Evolutionary conservation across 2,797 vertebrate genomes (phyloP).

Genomic region (Emys orbicularis): DNA sequence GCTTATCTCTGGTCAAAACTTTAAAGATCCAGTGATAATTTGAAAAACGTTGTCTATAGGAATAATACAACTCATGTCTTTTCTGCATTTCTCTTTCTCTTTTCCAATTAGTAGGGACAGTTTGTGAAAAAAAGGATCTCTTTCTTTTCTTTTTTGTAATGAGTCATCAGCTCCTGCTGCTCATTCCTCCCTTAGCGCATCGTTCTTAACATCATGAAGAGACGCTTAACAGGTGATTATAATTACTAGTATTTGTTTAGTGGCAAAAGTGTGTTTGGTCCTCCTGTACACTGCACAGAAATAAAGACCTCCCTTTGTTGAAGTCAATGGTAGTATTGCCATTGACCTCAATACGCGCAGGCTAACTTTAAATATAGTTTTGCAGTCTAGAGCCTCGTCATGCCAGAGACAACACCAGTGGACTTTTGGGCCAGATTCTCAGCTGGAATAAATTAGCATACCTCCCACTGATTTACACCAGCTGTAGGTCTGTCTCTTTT

Average conservation of each 20-base stretch:
- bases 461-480: fast-evolving
- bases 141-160: background rate
- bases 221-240: background rate
- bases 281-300: background rate
- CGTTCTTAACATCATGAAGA: background rate
- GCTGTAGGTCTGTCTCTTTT: background rate
- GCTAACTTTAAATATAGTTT: background rate
- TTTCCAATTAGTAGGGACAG: background rate
- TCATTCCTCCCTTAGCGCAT: background rate
- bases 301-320: background rate
- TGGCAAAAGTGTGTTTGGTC: constrained; percentile 29
- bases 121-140: background rate
- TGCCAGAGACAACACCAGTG: background rate
- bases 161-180: background rate
- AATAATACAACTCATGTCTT: background rate
- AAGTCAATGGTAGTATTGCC: background rate
- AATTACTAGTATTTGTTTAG: background rate
- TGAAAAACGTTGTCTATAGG: background rate
- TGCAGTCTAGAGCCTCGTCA: background rate
- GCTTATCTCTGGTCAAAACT: background rate
- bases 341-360: background rate
- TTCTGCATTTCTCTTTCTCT: background rate
- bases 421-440: background rate
- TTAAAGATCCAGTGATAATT: background rate
- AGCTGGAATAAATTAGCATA: background rate